These are phyloP conservation scores for Orthosia cruda DNA, from an alignment of 2,888 invertebrate species.

Conservation along the genomic window DNA sequence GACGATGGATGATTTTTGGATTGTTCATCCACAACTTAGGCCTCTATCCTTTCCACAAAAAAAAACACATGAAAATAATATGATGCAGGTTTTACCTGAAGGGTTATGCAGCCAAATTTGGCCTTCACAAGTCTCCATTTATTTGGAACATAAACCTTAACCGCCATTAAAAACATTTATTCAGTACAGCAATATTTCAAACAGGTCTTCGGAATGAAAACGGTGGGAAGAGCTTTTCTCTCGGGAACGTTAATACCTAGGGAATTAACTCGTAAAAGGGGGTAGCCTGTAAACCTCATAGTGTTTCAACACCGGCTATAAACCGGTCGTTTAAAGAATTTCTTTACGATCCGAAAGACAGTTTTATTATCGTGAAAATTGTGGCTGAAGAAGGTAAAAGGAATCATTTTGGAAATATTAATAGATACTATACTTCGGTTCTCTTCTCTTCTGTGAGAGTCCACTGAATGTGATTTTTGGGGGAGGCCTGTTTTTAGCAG, in stretches of 20 bases:
- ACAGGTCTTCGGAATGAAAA: slow-evolving; percentile 10
- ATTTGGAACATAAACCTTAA: not conserved
- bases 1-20: too few species aligned
- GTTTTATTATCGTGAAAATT: slow-evolving; percentile 55
- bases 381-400: not conserved
- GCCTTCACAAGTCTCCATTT: not conserved
- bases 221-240: slow-evolving; percentile 18
- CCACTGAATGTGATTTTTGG: too few species aligned
- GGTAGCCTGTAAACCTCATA: slow-evolving; percentile 50
- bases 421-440: not conserved
- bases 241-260: slow-evolving; percentile 48
- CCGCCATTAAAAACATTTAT: slow-evolving; percentile 19
- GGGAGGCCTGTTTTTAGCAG: too few species aligned
- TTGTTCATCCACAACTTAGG: too few species aligned
- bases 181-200: slow-evolving; percentile 14
- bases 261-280: slow-evolving; percentile 63
- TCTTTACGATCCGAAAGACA: slow-evolving; percentile 58
- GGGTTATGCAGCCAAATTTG: not conserved
- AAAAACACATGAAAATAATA: not conserved
- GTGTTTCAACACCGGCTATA: slow-evolving; percentile 53
- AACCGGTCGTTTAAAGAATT: slow-evolving; percentile 59
- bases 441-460: too few species aligned
- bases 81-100: not conserved
- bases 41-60: too few species aligned
- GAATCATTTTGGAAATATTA: not conserved